phyloP scores from a whole-genome alignment of 2,113 vertebrate species.

The Zapornia atra region DNA sequence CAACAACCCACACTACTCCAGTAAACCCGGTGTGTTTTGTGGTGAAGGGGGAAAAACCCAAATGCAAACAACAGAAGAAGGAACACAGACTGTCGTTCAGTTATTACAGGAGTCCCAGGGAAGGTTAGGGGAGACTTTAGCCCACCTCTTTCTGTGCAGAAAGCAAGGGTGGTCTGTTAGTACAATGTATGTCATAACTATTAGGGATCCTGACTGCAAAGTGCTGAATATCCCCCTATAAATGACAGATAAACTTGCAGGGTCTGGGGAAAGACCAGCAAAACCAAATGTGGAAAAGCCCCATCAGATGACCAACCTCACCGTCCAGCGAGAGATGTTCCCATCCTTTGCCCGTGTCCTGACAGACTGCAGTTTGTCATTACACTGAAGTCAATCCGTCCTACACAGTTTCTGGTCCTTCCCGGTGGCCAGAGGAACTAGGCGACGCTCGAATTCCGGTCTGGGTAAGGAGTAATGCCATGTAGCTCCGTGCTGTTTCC shows the following conservation, averaged over 20 bases:
- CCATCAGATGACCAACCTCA: constrained; percentile 44
- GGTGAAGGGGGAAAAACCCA: neutral
- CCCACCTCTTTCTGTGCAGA: neutral
- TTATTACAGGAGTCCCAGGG: neutral
- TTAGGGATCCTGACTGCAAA: neutral
- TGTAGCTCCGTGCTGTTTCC: neutral
- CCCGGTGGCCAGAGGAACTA: neutral
- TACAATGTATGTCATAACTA: neutral
- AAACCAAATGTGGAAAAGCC: neutral
- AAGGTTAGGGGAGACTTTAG: neutral
- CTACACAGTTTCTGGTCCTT: neutral
- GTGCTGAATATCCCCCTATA: neutral
- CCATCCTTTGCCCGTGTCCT: constrained; percentile 43
- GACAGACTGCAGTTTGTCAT: constrained; percentile 27
- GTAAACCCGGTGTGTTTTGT: neutral
- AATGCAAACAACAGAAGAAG: neutral
- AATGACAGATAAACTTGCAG: neutral
- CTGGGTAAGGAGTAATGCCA: neutral
- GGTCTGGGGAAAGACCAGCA: neutral
- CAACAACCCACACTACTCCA: neutral
- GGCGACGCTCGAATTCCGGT: neutral
- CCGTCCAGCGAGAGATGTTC: constrained; percentile 31
- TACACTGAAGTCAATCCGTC: constrained; percentile 16
- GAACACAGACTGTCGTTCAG: neutral
- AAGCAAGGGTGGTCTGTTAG: neutral